Conservation (phyloP, 2,113 vertebrate genomes). For the Nanger granti region DNA sequence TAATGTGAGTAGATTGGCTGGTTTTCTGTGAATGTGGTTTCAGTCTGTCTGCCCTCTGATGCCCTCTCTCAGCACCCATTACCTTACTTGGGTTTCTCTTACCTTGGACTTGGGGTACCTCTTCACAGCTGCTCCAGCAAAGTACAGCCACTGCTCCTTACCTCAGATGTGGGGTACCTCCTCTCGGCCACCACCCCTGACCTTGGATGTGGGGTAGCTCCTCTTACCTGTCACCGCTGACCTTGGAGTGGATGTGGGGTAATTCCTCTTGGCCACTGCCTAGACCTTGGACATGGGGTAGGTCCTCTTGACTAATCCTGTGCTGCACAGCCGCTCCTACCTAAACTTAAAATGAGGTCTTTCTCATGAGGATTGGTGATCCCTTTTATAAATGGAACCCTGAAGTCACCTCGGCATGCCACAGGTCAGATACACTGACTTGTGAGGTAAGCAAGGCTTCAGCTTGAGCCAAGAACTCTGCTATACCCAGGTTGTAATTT, state of each 20-base stretch:
- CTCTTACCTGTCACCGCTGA: rapidly evolving
- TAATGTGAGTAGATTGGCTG: neutral
- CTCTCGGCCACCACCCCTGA: too few species aligned
- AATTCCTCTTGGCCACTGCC: rapidly evolving
- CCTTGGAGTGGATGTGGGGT: too few species aligned
- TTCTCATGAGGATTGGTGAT: neutral
- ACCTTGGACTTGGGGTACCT: neutral
- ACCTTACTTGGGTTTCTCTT: neutral
- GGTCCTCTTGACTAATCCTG: neutral
- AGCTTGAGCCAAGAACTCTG: neutral
- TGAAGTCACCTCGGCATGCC: neutral
- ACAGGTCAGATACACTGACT: neutral
- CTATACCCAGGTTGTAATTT: neutral
- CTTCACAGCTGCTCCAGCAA: too few species aligned
- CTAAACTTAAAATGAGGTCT: neutral
- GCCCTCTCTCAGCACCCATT: neutral
- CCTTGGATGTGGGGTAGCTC: too few species aligned
- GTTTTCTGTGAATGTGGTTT: neutral
- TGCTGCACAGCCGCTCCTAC: rapidly evolving
- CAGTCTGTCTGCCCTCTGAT: neutral
- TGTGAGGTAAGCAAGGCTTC: neutral
- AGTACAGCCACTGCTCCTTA: too few species aligned
- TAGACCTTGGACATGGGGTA: neutral
- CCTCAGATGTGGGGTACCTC: too few species aligned
- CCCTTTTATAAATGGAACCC: neutral